Percentiles rank a stretch among this genome's conserved stretches.
phyloP scores from a whole-genome alignment of 1,140 invertebrate genomes.

The Aphelinus certus region DNA sequence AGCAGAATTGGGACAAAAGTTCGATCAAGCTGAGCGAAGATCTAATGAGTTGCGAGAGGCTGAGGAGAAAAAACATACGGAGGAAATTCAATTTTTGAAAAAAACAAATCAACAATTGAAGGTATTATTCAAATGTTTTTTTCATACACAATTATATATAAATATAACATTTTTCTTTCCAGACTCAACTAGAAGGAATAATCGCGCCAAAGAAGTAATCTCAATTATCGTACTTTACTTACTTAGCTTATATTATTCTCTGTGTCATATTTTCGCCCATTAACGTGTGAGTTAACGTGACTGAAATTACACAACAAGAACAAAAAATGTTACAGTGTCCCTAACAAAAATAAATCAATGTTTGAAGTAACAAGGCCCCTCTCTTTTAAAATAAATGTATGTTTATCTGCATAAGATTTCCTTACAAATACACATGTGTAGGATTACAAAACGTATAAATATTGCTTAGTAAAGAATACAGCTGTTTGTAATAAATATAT shows the following conservation, averaged over 20 bases:
- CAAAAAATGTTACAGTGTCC: not conserved
- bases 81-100: conserved; percentile 91
- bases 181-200: conserved; percentile 91
- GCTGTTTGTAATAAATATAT: conserved; percentile 42
- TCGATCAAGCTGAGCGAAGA: conserved; percentile 85
- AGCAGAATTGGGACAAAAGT: conserved; percentile 82
- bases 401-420: conserved; percentile 50
- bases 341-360: conserved; percentile 28
- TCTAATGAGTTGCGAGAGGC: conserved; percentile 85
- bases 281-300: not conserved
- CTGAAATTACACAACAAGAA: not conserved
- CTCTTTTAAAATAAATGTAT: conserved; percentile 49
- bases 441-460: conserved; percentile 58
- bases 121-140: conserved; percentile 63
- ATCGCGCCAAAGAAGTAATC: conserved; percentile 89
- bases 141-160: conserved; percentile 28
- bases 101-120: conserved; percentile 94
- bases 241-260: conserved; percentile 2
- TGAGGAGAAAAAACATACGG: conserved; percentile 90
- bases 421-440: conserved; percentile 53
- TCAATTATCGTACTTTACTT: not conserved
- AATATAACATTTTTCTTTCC: conserved; percentile 59
- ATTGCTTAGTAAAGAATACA: conserved; percentile 56
- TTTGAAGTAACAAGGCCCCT: conserved; percentile 35
- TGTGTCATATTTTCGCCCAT: not conserved